Conservation (phyloP, 2,113 vertebrate species). For the Hyperopisus bebe region DNA sequence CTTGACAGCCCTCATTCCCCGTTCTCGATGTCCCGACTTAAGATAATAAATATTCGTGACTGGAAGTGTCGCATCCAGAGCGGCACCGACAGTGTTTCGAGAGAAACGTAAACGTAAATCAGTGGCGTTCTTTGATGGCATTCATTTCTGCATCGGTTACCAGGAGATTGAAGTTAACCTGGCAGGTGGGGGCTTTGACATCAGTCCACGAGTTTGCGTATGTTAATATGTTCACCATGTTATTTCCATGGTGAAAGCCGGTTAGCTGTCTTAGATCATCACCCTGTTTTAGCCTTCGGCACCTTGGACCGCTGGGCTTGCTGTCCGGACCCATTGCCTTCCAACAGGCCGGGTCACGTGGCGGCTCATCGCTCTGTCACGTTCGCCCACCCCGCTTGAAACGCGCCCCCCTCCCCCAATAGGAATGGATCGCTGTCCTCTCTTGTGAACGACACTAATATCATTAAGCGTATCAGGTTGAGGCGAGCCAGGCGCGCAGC, state of each 20-base stretch:
- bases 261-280: neutral
- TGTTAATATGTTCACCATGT: neutral
- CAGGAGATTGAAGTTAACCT: neutral
- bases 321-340: neutral
- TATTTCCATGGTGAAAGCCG: neutral
- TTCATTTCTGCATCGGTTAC: neutral
- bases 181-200: neutral
- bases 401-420: neutral
- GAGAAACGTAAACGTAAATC: neutral
- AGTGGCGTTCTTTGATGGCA: neutral
- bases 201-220: neutral
- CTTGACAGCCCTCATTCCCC: neutral
- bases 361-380: neutral
- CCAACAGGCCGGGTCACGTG: neutral
- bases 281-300: neutral
- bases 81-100: neutral
- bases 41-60: neutral
- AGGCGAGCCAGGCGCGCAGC: neutral
- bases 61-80: neutral
- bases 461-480: conserved; percentile 2
- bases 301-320: neutral
- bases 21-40: neutral
- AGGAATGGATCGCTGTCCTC: neutral
- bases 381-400: neutral
- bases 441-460: neutral